These are phyloP conservation scores for Haplotaxodon microlepis DNA, from an alignment of 2,113 vertebrate genomes.

Conservation along the genomic window DNA sequence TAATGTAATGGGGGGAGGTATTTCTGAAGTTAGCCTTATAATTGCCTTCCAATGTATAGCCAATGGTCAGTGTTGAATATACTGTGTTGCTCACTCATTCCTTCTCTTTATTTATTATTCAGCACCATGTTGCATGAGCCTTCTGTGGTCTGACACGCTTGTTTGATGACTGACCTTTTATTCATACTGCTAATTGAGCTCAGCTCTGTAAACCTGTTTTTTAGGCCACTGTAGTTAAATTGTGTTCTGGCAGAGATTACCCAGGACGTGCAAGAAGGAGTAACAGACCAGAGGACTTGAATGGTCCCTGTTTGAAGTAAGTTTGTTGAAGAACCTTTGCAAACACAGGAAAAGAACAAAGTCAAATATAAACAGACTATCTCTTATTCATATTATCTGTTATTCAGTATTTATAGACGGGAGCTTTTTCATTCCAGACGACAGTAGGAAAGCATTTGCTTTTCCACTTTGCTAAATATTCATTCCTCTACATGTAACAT, in stretches of 20 bases:
- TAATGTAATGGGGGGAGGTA: slow-evolving; percentile 39
- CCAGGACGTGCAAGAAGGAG: background rate
- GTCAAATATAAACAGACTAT: background rate
- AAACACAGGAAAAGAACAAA: background rate
- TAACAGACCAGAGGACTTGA: background rate
- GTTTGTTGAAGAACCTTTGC: background rate
- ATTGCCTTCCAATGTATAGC: slow-evolving; percentile 52
- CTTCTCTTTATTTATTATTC: slow-evolving; percentile 42
- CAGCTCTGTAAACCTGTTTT: background rate
- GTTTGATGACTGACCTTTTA: background rate
- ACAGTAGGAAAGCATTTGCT: background rate
- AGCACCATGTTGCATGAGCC: background rate
- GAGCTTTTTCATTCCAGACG: background rate
- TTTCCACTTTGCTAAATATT: background rate
- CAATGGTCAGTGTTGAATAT: slow-evolving; percentile 59
- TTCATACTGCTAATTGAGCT: background rate
- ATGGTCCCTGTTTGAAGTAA: background rate
- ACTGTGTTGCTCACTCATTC: slow-evolving; percentile 36
- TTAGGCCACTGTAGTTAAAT: background rate
- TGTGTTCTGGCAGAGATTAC: background rate
- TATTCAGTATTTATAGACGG: background rate
- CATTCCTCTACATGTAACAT: background rate
- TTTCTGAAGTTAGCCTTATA: slow-evolving; percentile 44
- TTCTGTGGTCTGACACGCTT: background rate
- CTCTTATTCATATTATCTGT: background rate